phyloP scores from a whole-genome alignment of 2,888 invertebrate genomes.

The Bugulina stolonifera region DNA sequence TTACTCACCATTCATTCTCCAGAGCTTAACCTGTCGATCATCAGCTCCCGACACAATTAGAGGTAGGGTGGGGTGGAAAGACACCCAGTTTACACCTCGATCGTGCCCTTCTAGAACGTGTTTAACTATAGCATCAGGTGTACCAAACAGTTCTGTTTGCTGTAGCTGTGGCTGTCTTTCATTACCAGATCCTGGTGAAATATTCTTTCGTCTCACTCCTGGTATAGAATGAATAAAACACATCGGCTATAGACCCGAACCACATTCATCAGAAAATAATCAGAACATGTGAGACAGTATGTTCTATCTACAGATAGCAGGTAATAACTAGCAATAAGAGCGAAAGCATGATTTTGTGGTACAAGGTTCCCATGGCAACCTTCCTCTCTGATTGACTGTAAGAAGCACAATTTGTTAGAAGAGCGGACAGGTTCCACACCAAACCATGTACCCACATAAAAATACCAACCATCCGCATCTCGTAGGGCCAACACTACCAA shows the following conservation, averaged over 20 bases:
- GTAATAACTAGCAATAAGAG: too few species aligned
- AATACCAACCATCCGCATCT: conserved; percentile 15
- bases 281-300: too few species aligned
- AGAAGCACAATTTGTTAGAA: neutral
- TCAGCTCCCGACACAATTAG: conserved; percentile 97
- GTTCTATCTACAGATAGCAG: too few species aligned
- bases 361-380: neutral
- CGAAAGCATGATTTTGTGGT: neutral
- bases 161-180: conserved; percentile 59
- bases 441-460: neutral
- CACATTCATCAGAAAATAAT: too few species aligned
- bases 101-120: conserved; percentile 58
- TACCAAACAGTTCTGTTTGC: conserved; percentile 77
- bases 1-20: conserved; percentile 91
- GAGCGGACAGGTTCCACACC: neutral
- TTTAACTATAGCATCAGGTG: conserved; percentile 63
- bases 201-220: conserved; percentile 89
- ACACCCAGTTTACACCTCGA: conserved; percentile 97
- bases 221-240: conserved; percentile 9
- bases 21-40: conserved; percentile 91
- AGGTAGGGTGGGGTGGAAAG: conserved; percentile 89
- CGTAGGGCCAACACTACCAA: conserved; percentile 19
- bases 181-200: conserved; percentile 84
- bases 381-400: neutral
- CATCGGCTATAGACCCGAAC: too few species aligned